Percentiles rank a stretch among this genome's conserved stretches.
phyloP scores from a whole-genome alignment of 2,113 vertebrate species.

The Rhineura floridana region DNA sequence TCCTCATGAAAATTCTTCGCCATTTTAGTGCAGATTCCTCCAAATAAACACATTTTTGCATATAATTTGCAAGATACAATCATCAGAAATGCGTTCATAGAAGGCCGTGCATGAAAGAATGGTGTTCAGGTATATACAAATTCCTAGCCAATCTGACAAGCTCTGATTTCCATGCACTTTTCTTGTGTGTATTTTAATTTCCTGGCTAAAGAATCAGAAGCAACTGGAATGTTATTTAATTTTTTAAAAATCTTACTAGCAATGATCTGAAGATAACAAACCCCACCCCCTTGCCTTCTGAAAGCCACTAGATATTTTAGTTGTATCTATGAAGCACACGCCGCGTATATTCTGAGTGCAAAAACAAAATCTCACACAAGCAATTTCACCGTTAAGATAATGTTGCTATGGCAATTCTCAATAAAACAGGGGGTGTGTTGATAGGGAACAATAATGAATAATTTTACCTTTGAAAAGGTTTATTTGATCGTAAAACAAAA shows the following conservation, averaged over 20 bases:
- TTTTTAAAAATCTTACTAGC: neutral
- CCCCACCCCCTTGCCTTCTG: slow-evolving; percentile 14
- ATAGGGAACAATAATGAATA: neutral
- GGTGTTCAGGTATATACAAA: neutral
- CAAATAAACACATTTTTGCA: too few relatives aligned
- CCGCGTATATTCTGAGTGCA: slow-evolving; percentile 8
- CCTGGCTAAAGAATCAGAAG: neutral
- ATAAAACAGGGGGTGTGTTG: neutral
- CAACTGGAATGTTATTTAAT: too few relatives aligned
- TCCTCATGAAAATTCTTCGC: too few relatives aligned
- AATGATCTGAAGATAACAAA: neutral
- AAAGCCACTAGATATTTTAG: slow-evolving; percentile 15
- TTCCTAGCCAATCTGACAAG: neutral
- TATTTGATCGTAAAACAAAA: too few relatives aligned
- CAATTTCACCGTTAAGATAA: neutral
- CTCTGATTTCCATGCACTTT: neutral
- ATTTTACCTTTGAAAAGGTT: neutral
- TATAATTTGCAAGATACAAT: neutral
- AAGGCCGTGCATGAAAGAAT: too few relatives aligned
- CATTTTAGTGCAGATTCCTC: too few relatives aligned
- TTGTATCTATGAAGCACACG: slow-evolving; percentile 27
- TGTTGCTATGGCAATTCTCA: neutral
- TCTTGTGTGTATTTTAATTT: neutral
- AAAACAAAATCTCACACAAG: slow-evolving; percentile 5
- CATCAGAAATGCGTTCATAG: neutral